Evolutionary conservation across 2,113 vertebrate genomes (phyloP).

Genomic region (Dipodomys stephensi): DNA sequence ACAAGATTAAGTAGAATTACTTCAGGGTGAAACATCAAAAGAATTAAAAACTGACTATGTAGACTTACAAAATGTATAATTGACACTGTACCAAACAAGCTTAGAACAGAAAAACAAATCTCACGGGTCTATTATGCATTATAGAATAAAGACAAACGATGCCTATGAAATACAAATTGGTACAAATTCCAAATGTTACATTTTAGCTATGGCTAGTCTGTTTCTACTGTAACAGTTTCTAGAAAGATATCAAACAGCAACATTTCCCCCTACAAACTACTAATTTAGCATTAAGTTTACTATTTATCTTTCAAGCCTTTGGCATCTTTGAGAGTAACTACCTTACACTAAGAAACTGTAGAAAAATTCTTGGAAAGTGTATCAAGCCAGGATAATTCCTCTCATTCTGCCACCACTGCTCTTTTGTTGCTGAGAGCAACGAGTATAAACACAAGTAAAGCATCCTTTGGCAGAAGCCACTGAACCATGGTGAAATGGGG

Average conservation of each 20-base stretch:
- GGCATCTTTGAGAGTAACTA: not conserved
- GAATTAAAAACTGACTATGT: not conserved
- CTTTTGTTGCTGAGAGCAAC: not conserved
- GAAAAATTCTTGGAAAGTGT: not conserved
- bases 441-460: not conserved
- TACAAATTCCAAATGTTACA: not conserved
- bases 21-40: not conserved
- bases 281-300: not conserved
- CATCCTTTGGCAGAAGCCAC: not conserved
- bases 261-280: not conserved
- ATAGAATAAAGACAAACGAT: not conserved
- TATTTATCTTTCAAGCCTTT: not conserved
- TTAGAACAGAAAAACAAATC: not conserved
- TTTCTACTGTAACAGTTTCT: not conserved
- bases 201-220: not conserved
- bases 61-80: not conserved
- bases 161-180: not conserved
- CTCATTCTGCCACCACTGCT: not conserved
- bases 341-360: not conserved
- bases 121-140: not conserved
- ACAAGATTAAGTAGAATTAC: slow-evolving; percentile 24
- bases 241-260: not conserved
- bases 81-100: not conserved
- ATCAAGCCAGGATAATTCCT: not conserved
- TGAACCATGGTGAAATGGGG: not conserved